phyloP scores from a whole-genome alignment of 53 echinoderm and acorn worm genomes.

The Echinometra lucunter region DNA sequence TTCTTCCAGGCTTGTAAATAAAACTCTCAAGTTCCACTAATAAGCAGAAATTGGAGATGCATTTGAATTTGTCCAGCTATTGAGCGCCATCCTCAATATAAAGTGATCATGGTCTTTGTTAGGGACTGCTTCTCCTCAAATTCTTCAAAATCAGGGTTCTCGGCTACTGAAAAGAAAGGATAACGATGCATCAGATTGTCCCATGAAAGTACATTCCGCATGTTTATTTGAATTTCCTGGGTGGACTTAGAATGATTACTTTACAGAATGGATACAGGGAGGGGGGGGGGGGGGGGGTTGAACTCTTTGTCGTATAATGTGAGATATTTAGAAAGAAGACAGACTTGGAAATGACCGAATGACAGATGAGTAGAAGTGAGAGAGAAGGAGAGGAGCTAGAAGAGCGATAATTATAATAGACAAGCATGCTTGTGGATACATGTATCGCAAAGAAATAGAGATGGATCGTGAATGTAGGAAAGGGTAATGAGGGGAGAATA shows the following conservation, averaged over 20 bases:
- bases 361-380: too few species aligned
- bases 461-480: not conserved
- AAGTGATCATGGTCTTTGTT: not conserved
- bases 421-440: not conserved
- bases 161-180: too few species aligned
- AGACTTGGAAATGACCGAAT: too few species aligned
- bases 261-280: not conserved
- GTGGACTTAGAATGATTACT: not conserved
- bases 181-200: too few species aligned
- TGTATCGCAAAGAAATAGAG: not conserved
- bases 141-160: not conserved
- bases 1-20: not conserved
- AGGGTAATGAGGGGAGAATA: not conserved
- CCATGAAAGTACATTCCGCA: not conserved
- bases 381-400: too few species aligned
- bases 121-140: not conserved
- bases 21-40: not conserved
- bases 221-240: not conserved
- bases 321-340: too few species aligned
- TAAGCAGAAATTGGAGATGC: not conserved
- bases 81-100: not conserved
- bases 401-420: not conserved
- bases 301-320: too few species aligned
- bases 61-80: not conserved
- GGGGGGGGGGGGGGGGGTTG: too few species aligned